Evolutionary conservation across 35 echinoderm and acorn worm species (phyloP).

Genomic region (Lytechinus variegatus): DNA sequence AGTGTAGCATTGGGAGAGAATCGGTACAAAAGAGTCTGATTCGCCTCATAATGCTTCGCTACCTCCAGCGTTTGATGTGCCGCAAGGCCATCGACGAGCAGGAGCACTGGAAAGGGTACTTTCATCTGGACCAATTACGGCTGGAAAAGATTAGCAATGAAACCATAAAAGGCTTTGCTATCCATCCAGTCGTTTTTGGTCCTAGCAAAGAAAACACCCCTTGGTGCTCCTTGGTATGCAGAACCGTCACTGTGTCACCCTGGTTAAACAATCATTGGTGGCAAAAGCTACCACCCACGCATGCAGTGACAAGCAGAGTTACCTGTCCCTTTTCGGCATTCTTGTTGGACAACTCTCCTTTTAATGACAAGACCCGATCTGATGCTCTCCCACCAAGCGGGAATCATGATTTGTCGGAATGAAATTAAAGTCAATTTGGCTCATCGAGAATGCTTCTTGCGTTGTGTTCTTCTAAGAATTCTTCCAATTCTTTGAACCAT

Average conservation of each 20-base stretch:
- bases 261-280: too few relatives aligned
- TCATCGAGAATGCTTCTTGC: too few relatives aligned
- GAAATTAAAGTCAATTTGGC: too few relatives aligned
- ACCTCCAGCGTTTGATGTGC: background rate
- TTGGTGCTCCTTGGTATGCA: background rate
- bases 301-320: too few relatives aligned
- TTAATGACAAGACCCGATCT: too few relatives aligned
- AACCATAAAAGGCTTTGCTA: background rate
- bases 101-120: background rate
- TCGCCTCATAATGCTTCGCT: background rate
- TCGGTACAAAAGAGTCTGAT: background rate
- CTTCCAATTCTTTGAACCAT: too few relatives aligned
- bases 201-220: background rate
- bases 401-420: too few relatives aligned
- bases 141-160: background rate
- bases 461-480: too few relatives aligned
- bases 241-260: background rate
- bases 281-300: too few relatives aligned
- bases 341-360: too few relatives aligned
- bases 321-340: too few relatives aligned
- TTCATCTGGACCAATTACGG: background rate
- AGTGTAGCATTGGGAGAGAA: background rate
- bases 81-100: background rate
- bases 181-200: background rate
- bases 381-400: too few relatives aligned